Evolutionary conservation across 2,888 invertebrate genomes (phyloP), one percentile per base, ranked within the genome.

Genomic region (Horisme vitalbata): DNA sequence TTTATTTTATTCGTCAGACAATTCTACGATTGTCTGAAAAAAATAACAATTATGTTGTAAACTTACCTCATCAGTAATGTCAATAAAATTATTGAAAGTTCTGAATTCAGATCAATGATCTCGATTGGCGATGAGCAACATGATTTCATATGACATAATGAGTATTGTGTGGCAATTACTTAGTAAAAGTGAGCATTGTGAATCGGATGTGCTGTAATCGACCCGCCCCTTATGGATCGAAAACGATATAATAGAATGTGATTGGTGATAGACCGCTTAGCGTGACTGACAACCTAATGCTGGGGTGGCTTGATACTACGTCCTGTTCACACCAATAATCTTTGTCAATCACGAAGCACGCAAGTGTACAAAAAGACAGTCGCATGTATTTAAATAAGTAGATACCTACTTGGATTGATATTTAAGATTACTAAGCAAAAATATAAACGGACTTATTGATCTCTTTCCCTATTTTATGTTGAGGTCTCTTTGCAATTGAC

Each of bases 111-210:
- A 27, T 39, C 38, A 44, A 37, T 46, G 31, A 41, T 31, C 35
- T 31, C 36, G 28, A 44, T 33, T 30, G 9, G 28, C 41, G 13
- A 27, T 27, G 10, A 37, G 36, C 33, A 52, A 46, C 49, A 54
- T 61, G 57, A 35, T 64, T 68, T 63, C 43, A 57, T 64, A 68
- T 79, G 73, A 73, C 70, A 73, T 75, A 76, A 77, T 65, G 54
- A 38, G 65, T 66, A 70, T 71, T 70, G 71, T 75, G 68, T 67
- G 51, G 65, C 54, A 52, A 63, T 64, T n/a, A n/a, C n/a, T n/a
- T 53, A 78, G 82, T 83, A 83, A 84, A 83, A 83, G 83, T 81
- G 72, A 73, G 69, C 63, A 66, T 69, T 71, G 69, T 68, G 46
- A 49, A 63, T 67, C 53, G 63, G 63, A 67, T 68, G 63, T 77